Base-by-base conservation (phyloP, 2,797 vertebrate species). In the Momotus momota region DNA sequence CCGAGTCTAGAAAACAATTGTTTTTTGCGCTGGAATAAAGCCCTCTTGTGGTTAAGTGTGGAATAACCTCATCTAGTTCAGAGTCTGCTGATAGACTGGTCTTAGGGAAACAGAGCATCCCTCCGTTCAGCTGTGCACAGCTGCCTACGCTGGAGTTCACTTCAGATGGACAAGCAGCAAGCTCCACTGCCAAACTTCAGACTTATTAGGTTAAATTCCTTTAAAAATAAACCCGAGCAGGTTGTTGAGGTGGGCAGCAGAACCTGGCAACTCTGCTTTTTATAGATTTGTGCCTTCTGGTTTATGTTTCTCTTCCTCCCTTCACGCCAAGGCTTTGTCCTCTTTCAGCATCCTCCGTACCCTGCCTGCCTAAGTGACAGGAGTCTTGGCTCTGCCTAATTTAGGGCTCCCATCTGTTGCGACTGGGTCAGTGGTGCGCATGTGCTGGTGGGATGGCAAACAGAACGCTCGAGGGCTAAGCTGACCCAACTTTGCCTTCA, bases 391-490 rank as follows among this genome's bases (percentile, higher is more conserved):
- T 60, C 3, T 31, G 91, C 81, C 57, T 45, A 22, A 81, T 88
- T 88, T 67, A 52, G 89, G 93, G 64, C 69, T 94, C 35, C 90
- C 81, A n/a, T 83, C 95, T 96, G 72, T 31, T 71, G 41, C 49
- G 90, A 31, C 65, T 46, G 89, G 60, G 46, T 64, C 29, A 14
- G 25, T 60, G 84, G 55, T 77, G 3, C 6, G 6, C 0, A 0
- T 33, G 57, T 71, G 52, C 86, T 64, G 71, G 23, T 12, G 26
- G 19, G 25, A 35, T 48, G 51, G 81, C n/a, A 67, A 71, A 43
- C 54, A 58, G 61, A 72, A 23, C 1, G 4, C 6, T 6, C 3
- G 21, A 55, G 33, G 54, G 65, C 31, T 64, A 71, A 81, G 45
- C 61, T 80, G 65, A 33, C 65, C 66, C 82, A 46, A 0, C 45